These are phyloP conservation scores for Micropoecilia bifurca DNA, from an alignment of 2,797 vertebrate species.

Conservation along the genomic window DNA sequence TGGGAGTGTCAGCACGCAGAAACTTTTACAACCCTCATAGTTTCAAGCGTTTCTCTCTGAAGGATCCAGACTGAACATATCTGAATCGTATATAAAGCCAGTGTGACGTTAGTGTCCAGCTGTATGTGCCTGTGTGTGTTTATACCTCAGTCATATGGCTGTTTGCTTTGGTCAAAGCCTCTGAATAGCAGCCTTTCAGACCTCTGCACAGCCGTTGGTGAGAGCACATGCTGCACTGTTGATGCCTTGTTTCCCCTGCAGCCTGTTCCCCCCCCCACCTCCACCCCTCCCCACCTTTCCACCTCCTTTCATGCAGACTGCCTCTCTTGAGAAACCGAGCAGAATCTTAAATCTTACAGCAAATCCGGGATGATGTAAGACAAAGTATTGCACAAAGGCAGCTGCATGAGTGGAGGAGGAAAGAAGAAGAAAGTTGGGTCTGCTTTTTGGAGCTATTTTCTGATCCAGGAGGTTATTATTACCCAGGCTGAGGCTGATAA, in stretches of 20 bases:
- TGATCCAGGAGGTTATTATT: slow-evolving; percentile 5
- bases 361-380: slow-evolving; percentile 4
- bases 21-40: slow-evolving; percentile 50
- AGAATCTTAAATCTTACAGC: slow-evolving; percentile 4
- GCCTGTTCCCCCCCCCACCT: neutral
- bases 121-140: slow-evolving; percentile 28
- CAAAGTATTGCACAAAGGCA: slow-evolving; percentile 13
- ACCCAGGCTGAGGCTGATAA: neutral
- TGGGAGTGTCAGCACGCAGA: slow-evolving; percentile 33
- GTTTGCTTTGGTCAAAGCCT: slow-evolving; percentile 57
- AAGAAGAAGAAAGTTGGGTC: slow-evolving; percentile 38
- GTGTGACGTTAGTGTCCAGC: slow-evolving; percentile 63
- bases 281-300: too few species aligned
- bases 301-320: neutral
- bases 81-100: slow-evolving; percentile 52
- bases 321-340: neutral
- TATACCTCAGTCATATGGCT: slow-evolving; percentile 34
- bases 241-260: slow-evolving; percentile 24
- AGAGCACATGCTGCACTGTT: slow-evolving; percentile 20
- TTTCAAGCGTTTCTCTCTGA: neutral
- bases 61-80: neutral
- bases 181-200: slow-evolving; percentile 75
- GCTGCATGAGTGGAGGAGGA: slow-evolving; percentile 20
- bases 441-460: slow-evolving; percentile 2
- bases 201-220: slow-evolving; percentile 40